These are phyloP conservation scores for Nesometra sesokonis DNA, from an alignment of 35 echinoderm and acorn worm species.

Conservation along the genomic window DNA sequence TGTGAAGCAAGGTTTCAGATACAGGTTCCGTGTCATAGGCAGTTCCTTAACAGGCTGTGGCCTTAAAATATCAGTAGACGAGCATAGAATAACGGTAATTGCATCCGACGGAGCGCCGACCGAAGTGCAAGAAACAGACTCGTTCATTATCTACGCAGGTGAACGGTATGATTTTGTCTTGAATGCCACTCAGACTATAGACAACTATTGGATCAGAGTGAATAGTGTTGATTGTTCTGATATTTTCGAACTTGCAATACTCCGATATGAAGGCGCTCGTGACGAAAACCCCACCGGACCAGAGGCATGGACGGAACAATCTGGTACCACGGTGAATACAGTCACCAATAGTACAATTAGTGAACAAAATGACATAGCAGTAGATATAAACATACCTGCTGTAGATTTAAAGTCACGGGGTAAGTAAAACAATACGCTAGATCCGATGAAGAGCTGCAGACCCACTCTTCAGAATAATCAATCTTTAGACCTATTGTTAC, in stretches of 20 bases:
- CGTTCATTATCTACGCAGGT: not conserved
- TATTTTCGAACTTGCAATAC: not conserved
- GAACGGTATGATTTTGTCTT: not conserved
- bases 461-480: too few relatives aligned
- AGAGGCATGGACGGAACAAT: not conserved
- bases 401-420: too few relatives aligned
- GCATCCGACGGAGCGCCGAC: not conserved
- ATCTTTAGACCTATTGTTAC: too few relatives aligned
- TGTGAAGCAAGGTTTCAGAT: not conserved
- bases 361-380: too few relatives aligned
- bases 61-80: not conserved
- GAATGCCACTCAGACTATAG: not conserved
- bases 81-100: not conserved
- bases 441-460: too few relatives aligned
- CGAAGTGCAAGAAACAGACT: not conserved
- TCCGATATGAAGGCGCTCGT: not conserved
- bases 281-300: not conserved
- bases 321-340: not conserved
- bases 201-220: slow-evolving; percentile 5
- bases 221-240: not conserved
- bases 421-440: too few relatives aligned
- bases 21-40: not conserved
- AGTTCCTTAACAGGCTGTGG: not conserved
- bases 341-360: not conserved
- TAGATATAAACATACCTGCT: too few relatives aligned